A percentile compares a stretch with the other conserved stretches of the same genome.
Conservation (phyloP, 2,113 vertebrate genomes). For the Eclectus roratus region DNA sequence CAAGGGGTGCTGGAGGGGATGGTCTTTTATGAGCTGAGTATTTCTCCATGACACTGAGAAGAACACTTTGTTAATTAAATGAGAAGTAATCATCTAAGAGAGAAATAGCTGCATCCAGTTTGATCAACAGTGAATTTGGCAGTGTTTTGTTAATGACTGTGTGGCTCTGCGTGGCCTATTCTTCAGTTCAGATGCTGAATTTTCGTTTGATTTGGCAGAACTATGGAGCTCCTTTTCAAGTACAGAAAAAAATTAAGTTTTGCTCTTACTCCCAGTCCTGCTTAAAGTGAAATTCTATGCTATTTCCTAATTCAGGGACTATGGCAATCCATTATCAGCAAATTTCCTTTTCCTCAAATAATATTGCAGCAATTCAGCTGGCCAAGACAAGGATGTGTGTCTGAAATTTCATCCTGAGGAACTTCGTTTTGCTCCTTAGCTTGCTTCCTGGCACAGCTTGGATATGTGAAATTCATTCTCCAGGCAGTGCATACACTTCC, state of each 20-base stretch:
- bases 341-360: background rate
- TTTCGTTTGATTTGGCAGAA: background rate
- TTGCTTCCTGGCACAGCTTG: background rate
- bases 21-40: background rate
- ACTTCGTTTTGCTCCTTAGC: background rate
- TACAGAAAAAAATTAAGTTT: background rate
- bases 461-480: background rate
- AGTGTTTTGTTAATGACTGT: background rate
- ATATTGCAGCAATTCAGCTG: background rate
- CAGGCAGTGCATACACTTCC: background rate
- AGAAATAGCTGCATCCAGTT: background rate
- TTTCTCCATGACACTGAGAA: background rate
- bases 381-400: background rate
- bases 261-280: background rate
- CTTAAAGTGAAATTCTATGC: background rate
- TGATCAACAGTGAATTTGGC: accelerated
- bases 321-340: background rate
- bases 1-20: background rate
- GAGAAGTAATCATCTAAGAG: background rate
- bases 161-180: background rate
- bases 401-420: background rate
- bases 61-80: background rate
- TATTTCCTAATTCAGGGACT: background rate
- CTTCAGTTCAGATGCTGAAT: background rate
- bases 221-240: background rate